These are phyloP conservation scores for Lemur catta DNA, from an alignment of 2,797 vertebrate genomes.

Conservation along the genomic window DNA sequence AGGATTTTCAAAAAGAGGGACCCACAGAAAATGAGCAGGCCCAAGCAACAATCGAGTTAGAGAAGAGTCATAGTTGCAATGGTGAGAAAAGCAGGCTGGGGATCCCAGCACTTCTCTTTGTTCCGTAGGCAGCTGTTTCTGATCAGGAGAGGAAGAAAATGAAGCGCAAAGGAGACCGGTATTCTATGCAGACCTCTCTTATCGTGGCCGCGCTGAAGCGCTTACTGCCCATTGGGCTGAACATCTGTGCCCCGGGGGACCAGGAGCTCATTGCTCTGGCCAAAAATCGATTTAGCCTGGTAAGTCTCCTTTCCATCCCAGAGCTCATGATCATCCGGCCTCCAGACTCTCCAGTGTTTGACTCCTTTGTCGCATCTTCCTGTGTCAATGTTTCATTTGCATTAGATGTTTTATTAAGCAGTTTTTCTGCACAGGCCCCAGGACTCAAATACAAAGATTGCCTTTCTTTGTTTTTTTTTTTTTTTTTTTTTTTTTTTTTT, in stretches of 20 bases:
- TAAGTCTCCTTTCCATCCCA: slow-evolving; percentile 64
- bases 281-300: slow-evolving; percentile 94
- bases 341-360: background rate
- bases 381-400: background rate
- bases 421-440: background rate
- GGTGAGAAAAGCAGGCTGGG: background rate
- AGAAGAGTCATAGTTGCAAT: background rate
- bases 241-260: slow-evolving; percentile 95
- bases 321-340: fast-evolving
- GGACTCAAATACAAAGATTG: background rate
- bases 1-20: background rate
- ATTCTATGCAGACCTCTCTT: slow-evolving; percentile 95
- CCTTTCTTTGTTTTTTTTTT: background rate
- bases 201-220: slow-evolving; percentile 96
- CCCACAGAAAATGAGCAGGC: background rate
- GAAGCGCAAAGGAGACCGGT: slow-evolving; percentile 94
- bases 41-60: fast-evolving
- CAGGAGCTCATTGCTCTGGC: slow-evolving; percentile 95
- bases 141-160: slow-evolving; percentile 97
- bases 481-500: background rate
- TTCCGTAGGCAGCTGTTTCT: slow-evolving; percentile 90
- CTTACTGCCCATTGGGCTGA: slow-evolving; percentile 94
- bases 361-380: background rate
- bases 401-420: background rate
- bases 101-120: background rate